Evolutionary conservation across 1,140 invertebrate species (phyloP).

Genomic region (Lepidurus apus): DNA sequence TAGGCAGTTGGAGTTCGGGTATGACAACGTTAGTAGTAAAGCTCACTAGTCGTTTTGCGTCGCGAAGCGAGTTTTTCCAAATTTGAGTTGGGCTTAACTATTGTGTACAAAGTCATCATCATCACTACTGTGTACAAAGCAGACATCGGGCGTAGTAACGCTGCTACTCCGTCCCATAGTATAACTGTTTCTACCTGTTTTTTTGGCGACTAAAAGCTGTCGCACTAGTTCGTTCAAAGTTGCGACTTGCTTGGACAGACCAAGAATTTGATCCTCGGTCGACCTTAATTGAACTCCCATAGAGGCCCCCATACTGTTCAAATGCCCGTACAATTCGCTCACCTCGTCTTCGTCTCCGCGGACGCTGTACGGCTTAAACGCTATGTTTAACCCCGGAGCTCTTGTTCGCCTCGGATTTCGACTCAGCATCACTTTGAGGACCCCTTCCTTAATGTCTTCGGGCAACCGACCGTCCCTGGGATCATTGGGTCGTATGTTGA

Average conservation of each 20-base stretch:
- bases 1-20: neutral
- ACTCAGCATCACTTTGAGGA: conserved; percentile 28
- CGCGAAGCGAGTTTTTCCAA: neutral
- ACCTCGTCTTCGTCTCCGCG: neutral
- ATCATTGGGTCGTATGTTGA: conserved; percentile 70
- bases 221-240: neutral
- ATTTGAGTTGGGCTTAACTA: neutral
- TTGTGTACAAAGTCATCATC: too few relatives aligned
- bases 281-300: neutral
- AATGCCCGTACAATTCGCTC: neutral
- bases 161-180: neutral
- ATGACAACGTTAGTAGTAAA: neutral
- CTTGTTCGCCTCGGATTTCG: neutral
- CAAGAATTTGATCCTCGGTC: neutral
- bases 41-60: neutral
- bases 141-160: neutral
- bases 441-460: conserved; percentile 58
- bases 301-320: neutral
- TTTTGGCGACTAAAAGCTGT: neutral
- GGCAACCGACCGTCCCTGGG: conserved; percentile 69
- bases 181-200: neutral
- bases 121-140: neutral
- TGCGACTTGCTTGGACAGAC: neutral
- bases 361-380: neutral
- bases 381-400: neutral